Conservation (phyloP, 1,140 invertebrate species). For the Sycophaga agraensis region DNA sequence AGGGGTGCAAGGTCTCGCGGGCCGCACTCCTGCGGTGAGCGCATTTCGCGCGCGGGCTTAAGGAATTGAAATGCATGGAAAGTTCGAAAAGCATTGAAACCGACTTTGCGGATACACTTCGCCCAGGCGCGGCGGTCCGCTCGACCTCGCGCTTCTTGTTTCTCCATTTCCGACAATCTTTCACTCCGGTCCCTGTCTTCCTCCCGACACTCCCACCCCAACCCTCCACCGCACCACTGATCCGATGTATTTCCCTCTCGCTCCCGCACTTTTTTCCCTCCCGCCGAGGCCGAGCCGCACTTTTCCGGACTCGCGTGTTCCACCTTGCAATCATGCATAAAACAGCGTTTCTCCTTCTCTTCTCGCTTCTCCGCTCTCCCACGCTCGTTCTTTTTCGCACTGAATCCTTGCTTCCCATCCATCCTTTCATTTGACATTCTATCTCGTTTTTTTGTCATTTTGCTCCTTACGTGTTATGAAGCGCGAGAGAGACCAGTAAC, state of each 20-base stretch:
- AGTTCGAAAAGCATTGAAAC: constrained; percentile 19
- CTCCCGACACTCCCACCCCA: background rate
- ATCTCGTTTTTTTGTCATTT: background rate
- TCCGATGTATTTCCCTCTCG: background rate
- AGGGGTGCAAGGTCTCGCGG: no score
- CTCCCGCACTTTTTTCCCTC: background rate
- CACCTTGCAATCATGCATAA: constrained; percentile 19
- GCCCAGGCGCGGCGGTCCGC: background rate
- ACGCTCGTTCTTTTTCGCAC: background rate
- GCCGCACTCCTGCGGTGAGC: no score
- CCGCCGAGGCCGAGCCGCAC: background rate
- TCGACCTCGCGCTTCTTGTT: constrained; percentile 13
- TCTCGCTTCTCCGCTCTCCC: background rate
- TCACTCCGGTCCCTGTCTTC: background rate
- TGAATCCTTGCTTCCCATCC: background rate
- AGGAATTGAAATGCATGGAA: constrained; percentile 19
- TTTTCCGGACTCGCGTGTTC: constrained; percentile 5
- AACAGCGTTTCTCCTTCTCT: background rate
- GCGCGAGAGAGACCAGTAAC: no score
- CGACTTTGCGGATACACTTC: constrained; percentile 20
- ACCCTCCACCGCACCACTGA: background rate
- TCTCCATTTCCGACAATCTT: constrained; percentile 21
- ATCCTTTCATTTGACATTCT: background rate
- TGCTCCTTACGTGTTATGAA: background rate
- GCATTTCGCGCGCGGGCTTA: background rate